Conservation (phyloP, 2,113 vertebrate genomes). For the Heterocephalus glaber region DNA sequence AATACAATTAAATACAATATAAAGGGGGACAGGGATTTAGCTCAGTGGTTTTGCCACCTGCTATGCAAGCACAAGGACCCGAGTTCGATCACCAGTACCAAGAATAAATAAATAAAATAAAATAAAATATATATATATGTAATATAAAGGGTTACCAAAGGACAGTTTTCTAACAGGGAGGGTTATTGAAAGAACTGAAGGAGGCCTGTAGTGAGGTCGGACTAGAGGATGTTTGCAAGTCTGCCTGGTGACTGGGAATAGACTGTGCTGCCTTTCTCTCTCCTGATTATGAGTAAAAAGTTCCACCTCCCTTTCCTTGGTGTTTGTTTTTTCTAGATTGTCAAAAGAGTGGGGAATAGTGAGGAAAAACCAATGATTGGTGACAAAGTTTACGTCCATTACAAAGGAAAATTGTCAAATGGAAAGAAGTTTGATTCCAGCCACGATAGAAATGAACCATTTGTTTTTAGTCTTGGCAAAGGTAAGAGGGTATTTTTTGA, state of each 20-base stretch:
- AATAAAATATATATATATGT: no score
- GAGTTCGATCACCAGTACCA: no score
- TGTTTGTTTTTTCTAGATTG: constrained; percentile 85
- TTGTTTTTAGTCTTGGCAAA: constrained; percentile 94
- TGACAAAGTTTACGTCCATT: constrained; percentile 95
- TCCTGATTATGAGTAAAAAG: not conserved
- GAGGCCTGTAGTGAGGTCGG: not conserved
- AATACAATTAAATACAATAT: not conserved
- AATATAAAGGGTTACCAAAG: not conserved
- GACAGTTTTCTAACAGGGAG: not conserved
- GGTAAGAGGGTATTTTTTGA: constrained; percentile 83
- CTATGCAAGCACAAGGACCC: no score
- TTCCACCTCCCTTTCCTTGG: not conserved
- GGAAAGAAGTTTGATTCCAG: constrained; percentile 98
- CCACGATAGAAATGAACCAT: constrained; percentile 92
- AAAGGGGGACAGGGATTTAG: not conserved
- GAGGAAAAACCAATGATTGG: constrained; percentile 94
- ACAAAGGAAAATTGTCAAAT: constrained; percentile 93
- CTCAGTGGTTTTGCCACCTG: no score
- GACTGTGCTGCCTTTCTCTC: not conserved
- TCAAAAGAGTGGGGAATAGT: constrained; percentile 88
- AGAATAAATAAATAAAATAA: no score
- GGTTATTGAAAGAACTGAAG: not conserved
- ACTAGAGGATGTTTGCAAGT: not conserved
- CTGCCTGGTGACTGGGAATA: not conserved